These are phyloP conservation scores for Perca flavescens DNA, from an alignment of 2,113 vertebrate genomes.

Conservation along the genomic window DNA sequence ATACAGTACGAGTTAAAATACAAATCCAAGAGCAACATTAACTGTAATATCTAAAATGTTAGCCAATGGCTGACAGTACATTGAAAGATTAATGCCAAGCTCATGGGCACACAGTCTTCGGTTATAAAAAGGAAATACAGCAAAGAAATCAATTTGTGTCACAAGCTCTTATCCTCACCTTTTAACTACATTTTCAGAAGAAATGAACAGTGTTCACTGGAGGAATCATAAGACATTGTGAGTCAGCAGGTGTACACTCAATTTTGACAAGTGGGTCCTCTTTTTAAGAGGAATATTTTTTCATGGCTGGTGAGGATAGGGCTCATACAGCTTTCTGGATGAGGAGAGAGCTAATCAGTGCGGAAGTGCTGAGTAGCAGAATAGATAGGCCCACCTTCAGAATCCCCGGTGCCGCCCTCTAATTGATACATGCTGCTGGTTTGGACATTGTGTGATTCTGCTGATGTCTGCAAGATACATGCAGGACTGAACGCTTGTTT, in stretches of 20 bases:
- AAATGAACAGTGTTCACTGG: slow-evolving; percentile 29
- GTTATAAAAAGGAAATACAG: slow-evolving; percentile 29
- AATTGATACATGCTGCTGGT: slow-evolving; percentile 73
- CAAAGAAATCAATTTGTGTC: slow-evolving; percentile 41
- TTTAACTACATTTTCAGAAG: slow-evolving; percentile 28
- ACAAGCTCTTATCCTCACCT: slow-evolving; percentile 22
- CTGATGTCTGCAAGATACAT: slow-evolving; percentile 66
- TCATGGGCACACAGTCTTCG: background rate
- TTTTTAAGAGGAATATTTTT: slow-evolving; percentile 73
- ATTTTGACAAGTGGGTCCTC: slow-evolving; percentile 66
- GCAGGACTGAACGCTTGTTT: background rate
- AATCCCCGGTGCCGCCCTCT: slow-evolving; percentile 64
- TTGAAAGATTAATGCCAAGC: slow-evolving; percentile 10
- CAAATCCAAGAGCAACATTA: background rate
- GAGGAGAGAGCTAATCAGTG: slow-evolving; percentile 74
- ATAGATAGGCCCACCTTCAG: slow-evolving; percentile 65
- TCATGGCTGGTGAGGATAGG: slow-evolving; percentile 57
- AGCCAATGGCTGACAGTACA: background rate
- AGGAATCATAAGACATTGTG: slow-evolving; percentile 44
- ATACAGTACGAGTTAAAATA: background rate
- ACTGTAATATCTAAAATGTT: background rate
- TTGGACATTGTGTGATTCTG: slow-evolving; percentile 65
- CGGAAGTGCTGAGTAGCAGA: slow-evolving; percentile 74
- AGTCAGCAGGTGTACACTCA: slow-evolving; percentile 70
- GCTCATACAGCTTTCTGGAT: slow-evolving; percentile 56